Conservation (phyloP, 2,797 vertebrate genomes). For the Poeciliopsis gracilis region DNA sequence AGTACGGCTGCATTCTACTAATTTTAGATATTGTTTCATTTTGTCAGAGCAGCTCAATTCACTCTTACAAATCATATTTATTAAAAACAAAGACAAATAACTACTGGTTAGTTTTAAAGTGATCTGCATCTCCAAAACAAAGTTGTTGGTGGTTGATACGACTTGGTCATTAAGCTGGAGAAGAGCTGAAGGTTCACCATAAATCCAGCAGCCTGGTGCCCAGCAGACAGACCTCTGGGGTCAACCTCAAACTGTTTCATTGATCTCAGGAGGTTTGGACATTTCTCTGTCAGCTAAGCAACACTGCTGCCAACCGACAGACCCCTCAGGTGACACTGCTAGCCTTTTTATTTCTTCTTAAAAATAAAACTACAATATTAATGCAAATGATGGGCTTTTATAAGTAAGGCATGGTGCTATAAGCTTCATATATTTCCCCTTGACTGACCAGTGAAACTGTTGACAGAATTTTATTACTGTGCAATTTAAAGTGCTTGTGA, state of each 20-base stretch:
- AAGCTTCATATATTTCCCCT: background rate
- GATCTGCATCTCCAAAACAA: no score
- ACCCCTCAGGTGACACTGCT: background rate
- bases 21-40: no score
- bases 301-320: background rate
- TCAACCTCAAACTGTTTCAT: background rate
- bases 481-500: background rate
- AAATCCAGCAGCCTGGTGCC: background rate
- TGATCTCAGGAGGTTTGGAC: background rate
- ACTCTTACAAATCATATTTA: no score
- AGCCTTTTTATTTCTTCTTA: background rate
- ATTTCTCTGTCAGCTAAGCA: background rate
- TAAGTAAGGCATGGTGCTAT: background rate
- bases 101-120: no score
- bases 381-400: background rate
- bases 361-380: background rate
- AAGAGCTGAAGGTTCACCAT: background rate
- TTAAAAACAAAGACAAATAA: no score
- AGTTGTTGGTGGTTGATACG: background rate
- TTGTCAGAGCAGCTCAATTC: no score
- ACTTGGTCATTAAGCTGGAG: background rate
- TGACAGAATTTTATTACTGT: background rate
- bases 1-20: no score
- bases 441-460: background rate
- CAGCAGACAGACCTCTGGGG: background rate